phyloP scores from a whole-genome alignment of 1,140 invertebrate genomes.

The Delia radicum region DNA sequence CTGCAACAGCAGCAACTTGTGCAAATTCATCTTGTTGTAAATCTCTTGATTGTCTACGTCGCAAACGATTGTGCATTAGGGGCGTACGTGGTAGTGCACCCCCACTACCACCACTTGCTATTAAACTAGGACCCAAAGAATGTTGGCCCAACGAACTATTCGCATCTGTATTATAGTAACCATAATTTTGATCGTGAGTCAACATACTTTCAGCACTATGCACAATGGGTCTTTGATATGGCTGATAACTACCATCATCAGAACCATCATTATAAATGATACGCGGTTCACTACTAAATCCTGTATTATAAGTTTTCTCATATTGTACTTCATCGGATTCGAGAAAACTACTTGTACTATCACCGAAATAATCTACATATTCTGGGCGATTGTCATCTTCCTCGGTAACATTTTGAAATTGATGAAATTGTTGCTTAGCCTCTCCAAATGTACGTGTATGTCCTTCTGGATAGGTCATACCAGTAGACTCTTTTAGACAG shows the following conservation, averaged over 20 bases:
- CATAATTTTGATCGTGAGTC: slow-evolving; percentile 31
- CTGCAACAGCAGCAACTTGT: slow-evolving; percentile 21
- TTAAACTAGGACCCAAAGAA: background rate
- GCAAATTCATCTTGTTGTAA: slow-evolving; percentile 44
- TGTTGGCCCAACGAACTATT: slow-evolving; percentile 14
- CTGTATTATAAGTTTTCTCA: slow-evolving; percentile 49
- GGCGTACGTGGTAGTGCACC: slow-evolving; percentile 47
- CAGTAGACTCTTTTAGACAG: slow-evolving; percentile 47
- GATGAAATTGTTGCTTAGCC: slow-evolving; percentile 53
- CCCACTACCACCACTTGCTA: slow-evolving; percentile 32
- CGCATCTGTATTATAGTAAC: slow-evolving; percentile 27
- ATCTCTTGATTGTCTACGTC: slow-evolving; percentile 45
- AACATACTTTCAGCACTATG: slow-evolving; percentile 49
- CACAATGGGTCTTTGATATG: slow-evolving; percentile 38
- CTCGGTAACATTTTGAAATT: slow-evolving; percentile 49
- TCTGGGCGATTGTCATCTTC: slow-evolving; percentile 43
- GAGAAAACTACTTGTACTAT: slow-evolving; percentile 47
- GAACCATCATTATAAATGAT: slow-evolving; percentile 52
- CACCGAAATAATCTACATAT: slow-evolving; percentile 52
- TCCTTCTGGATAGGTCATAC: background rate
- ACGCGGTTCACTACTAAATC: slow-evolving; percentile 52
- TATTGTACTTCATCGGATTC: slow-evolving; percentile 53
- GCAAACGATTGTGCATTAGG: slow-evolving; percentile 47
- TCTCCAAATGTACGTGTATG: slow-evolving; percentile 47
- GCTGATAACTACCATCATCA: slow-evolving; percentile 40